Base-by-base conservation (phyloP, 30 jellyfish, hydroid and myxozoan genomes). In the Pseudorhiza aurosa region DNA sequence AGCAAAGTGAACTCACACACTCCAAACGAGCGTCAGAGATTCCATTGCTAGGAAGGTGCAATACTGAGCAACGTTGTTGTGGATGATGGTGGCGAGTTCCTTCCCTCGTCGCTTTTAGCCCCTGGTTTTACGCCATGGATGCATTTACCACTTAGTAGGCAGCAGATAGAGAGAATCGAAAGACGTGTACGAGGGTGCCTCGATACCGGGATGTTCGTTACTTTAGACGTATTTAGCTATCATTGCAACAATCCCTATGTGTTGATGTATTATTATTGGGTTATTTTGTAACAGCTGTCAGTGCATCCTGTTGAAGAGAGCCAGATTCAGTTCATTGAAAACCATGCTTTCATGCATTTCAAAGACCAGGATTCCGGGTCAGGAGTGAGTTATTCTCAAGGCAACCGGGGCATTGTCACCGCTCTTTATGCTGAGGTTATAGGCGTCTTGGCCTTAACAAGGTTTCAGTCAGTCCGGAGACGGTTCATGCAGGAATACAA, bases 241-340 rank as follows among this genome's bases (percentile, higher is more conserved):
- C n/a, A n/a, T n/a, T n/a, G n/a, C n/a, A n/a, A n/a, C n/a, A n/a
- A n/a, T n/a, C n/a, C n/a, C n/a, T n/a, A n/a, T n/a, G n/a, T n/a
- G n/a, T n/a, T n/a, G n/a, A 42, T 17, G 55, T 32, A 19, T 67
- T 1, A 2, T 18, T 24, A 21, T 72, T 33, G 5, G 15, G 15
- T 15, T 45, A 1, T 68, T 30, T 58, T 43, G 8, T 72, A 45
- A 7, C 42, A 94, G 99, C 90, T 94, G 2, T 82, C 96, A 17
- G 91, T 94, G 30, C 99, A 94, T 72, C 99, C 99, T 8, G 99
- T 94, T 19, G 99, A 94, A 31, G 99, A 94, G 65, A 46, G 87
- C 72, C 96, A 88, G 31, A 77, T 94, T 21, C 95, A 94, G 85
- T 94, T 88, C 93, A 94, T 94, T 25, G 99, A 94, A 72, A 88